Percentiles rank a stretch among this genome's conserved stretches.
These are phyloP conservation scores for Epistrophe grossulariae DNA, from an alignment of 2,888 invertebrate genomes.

Conservation along the genomic window DNA sequence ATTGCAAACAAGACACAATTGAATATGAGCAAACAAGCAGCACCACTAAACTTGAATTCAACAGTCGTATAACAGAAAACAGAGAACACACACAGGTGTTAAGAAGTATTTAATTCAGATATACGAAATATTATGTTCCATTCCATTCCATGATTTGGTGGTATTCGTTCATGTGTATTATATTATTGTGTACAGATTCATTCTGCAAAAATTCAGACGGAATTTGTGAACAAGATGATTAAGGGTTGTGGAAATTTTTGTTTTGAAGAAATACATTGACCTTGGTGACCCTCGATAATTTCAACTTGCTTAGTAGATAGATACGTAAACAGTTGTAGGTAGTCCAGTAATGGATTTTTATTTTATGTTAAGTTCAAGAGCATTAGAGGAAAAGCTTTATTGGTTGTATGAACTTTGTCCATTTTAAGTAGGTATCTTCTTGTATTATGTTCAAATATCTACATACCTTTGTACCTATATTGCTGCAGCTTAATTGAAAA, in stretches of 20 bases:
- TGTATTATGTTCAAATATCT: too few relatives aligned
- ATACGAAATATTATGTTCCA: conserved; percentile 19
- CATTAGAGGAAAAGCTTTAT: not conserved
- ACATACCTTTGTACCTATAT: too few relatives aligned
- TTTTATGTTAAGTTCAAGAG: conserved; percentile 4
- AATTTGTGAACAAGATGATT: conserved; percentile 23
- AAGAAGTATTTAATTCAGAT: conserved; percentile 1
- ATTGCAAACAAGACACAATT: conserved; percentile 55
- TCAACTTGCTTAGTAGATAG: not conserved
- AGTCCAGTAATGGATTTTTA: not conserved
- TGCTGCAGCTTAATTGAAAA: too few relatives aligned
- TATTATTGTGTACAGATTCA: conserved; percentile 4
- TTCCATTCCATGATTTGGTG: conserved; percentile 36
- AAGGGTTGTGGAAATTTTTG: conserved; percentile 53
- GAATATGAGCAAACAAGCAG: conserved; percentile 38
- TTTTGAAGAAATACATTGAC: conserved; percentile 68
- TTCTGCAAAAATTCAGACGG: not conserved
- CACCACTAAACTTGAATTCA: conserved; percentile 47
- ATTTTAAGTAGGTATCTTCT: too few relatives aligned
- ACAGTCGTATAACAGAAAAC: conserved; percentile 4
- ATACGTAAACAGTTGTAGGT: not conserved
- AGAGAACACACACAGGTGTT: conserved; percentile 64
- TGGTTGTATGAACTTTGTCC: too few relatives aligned
- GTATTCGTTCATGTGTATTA: conserved; percentile 20
- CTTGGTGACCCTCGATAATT: conserved; percentile 69